These are phyloP conservation scores for Brachionus koreanus DNA, from an alignment of 1,140 invertebrate species.

Conservation along the genomic window DNA sequence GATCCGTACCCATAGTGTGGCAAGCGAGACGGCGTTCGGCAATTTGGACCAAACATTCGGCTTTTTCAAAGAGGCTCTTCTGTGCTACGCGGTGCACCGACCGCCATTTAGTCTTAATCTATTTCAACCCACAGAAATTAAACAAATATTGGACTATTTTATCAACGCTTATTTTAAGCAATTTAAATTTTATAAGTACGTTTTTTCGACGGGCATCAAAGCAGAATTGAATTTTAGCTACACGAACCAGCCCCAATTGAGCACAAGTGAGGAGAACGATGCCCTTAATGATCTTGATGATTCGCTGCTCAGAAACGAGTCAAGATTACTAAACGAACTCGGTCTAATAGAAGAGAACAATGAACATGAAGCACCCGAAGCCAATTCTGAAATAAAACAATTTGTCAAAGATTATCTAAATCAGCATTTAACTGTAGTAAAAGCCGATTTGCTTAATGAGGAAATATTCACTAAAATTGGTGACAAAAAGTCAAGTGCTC, in stretches of 20 bases:
- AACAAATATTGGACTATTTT: constrained; percentile 17
- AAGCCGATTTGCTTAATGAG: constrained; percentile 28
- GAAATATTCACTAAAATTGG: background rate
- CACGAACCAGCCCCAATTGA: background rate
- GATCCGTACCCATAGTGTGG: background rate
- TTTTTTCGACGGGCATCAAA: background rate
- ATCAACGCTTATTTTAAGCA: constrained; percentile 25
- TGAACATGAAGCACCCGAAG: background rate
- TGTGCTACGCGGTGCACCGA: constrained; percentile 12
- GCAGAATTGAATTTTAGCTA: constrained; percentile 19
- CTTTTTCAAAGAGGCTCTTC: constrained; percentile 1
- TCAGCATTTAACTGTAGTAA: background rate
- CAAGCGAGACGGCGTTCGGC: constrained; percentile 27
- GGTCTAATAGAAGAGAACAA: background rate
- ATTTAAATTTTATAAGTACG: constrained; percentile 38
- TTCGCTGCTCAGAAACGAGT: background rate
- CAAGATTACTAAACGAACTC: background rate
- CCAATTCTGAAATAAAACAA: background rate
- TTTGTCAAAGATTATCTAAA: constrained; percentile 18
- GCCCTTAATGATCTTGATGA: background rate
- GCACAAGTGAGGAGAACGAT: background rate
- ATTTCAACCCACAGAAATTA: background rate
- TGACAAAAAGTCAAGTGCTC: background rate
- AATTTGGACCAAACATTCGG: constrained; percentile 18
- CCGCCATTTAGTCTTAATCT: constrained; percentile 26